Base-by-base conservation (phyloP, 2,888 invertebrate species). In the Callyntrura guangdongensis region DNA sequence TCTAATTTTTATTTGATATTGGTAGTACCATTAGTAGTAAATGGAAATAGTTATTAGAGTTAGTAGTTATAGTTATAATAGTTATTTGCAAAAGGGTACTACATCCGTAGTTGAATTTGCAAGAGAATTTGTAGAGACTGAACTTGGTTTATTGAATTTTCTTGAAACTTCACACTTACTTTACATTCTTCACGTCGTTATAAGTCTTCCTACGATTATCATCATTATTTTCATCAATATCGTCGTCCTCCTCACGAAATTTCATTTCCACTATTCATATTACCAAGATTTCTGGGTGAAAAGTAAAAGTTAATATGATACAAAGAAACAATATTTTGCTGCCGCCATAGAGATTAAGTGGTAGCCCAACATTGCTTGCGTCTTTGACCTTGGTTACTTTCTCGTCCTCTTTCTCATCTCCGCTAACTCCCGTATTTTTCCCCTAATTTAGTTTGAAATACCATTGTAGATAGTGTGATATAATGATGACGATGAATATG, bases 311-410 rank as follows among this genome's bases (percentile, higher is more conserved):
- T 64, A 64, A 25, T 64, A 22, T 64, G 64, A 25, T 11, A 64
- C 22, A 25, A 64, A 9, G 64, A 64, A 25, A 22, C 64, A 22
- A 25, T 64, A 22, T 20, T 36, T 4, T 64, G 64, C 6, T 4
- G 36, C 36, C 36, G 6, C 36, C 36, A 36, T 36, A 36, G 36
- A 36, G 64, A 22, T 14, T 12, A 5, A 53, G 12, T n/a, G n/a
- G 14, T 53, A n/a, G 11, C 3, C 64, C 25, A 25, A 64, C 22
- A 64, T 64, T 25, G 64, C 64, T 64, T 64, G 64, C 64, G 64
- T 22, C 64, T 64, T 64, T 64, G 64, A 64, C 6, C 22, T 64
- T 25, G 64, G 64, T 64, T 64, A 22, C 25, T n/a, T n/a, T n/a
- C n/a, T n/a, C n/a, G n/a, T 1, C 20, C 61, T 61, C 61, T 61